Percentiles rank a stretch among this genome's conserved stretches.
phyloP scores from a whole-genome alignment of 2,888 invertebrate species.

The Hydrotaea diabolus region DNA sequence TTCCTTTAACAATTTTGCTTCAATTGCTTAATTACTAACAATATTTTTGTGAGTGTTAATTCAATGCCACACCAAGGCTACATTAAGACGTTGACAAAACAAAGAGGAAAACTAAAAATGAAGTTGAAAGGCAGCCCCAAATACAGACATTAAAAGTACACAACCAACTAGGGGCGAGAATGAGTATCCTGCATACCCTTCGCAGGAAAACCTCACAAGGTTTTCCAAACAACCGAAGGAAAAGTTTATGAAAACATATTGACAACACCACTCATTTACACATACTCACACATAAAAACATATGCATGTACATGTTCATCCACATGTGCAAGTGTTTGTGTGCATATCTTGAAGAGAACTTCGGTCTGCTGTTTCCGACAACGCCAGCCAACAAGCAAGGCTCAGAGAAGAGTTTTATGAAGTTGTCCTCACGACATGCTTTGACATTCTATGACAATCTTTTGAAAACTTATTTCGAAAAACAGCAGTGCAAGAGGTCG shows the following conservation, averaged over 20 bases:
- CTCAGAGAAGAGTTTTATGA: slow-evolving; percentile 17
- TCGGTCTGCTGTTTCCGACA: background rate
- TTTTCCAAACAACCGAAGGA: slow-evolving; percentile 57
- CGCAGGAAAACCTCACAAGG: slow-evolving; percentile 18
- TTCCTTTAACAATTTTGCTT: too few relatives aligned
- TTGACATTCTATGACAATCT: slow-evolving; percentile 57
- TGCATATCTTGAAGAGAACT: slow-evolving; percentile 20
- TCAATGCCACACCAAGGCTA: background rate
- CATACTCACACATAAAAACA: background rate
- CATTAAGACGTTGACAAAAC: slow-evolving; percentile 21
- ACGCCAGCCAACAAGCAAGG: background rate
- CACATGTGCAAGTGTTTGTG: background rate
- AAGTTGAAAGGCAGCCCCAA: slow-evolving; percentile 3
- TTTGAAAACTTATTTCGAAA: slow-evolving; percentile 51
- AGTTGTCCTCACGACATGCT: slow-evolving; percentile 57
- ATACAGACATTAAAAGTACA: slow-evolving; percentile 13
- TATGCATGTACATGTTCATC: background rate
- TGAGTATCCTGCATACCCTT: slow-evolving; percentile 1
- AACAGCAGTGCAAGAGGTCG: background rate
- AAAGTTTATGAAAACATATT: slow-evolving; percentile 61
- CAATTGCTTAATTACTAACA: too few relatives aligned
- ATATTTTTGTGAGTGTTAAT: background rate
- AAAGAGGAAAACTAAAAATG: background rate
- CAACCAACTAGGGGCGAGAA: background rate
- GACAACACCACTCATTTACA: slow-evolving; percentile 39